Evolutionary conservation across 1,140 invertebrate genomes (phyloP).

Genomic region (Schlechtendalia chinensis): DNA sequence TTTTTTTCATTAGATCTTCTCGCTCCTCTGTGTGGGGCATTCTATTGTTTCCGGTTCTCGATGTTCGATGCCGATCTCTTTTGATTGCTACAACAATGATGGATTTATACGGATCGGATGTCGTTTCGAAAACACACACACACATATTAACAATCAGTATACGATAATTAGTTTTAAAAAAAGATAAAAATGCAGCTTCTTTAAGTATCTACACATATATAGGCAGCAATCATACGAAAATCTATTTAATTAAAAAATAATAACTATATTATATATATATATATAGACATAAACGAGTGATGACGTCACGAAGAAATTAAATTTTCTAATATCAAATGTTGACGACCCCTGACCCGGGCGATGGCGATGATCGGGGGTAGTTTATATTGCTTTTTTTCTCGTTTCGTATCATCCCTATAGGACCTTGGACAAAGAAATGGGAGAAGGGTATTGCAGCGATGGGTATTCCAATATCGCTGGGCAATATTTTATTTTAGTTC

Average conservation of each 20-base stretch:
- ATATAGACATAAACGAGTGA: background rate
- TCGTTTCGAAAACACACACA: background rate
- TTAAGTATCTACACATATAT: background rate
- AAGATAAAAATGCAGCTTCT: background rate
- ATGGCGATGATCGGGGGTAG: background rate
- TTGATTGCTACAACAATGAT: slow-evolving; percentile 15
- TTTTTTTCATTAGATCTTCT: slow-evolving; percentile 26
- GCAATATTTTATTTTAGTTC: slow-evolving; percentile 50
- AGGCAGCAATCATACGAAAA: background rate
- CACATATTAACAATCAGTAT: background rate
- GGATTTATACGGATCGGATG: slow-evolving; percentile 24
- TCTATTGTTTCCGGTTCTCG: slow-evolving; percentile 2
- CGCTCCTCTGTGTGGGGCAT: background rate
- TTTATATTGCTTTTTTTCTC: slow-evolving; percentile 49
- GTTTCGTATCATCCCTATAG: slow-evolving; percentile 18
- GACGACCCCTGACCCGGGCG: slow-evolving; percentile 31
- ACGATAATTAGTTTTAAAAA: background rate
- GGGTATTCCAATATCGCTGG: slow-evolving; percentile 37
- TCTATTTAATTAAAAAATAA: background rate
- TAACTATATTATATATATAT: background rate
- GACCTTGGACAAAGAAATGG: slow-evolving; percentile 26
- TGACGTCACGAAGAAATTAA: slow-evolving; percentile 22
- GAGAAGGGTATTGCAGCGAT: slow-evolving; percentile 30
- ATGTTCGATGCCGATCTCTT: slow-evolving; percentile 7
- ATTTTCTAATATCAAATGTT: slow-evolving; percentile 31